phyloP scores from a whole-genome alignment of 2,797 vertebrate genomes.

The Lacerta bilineata region DNA sequence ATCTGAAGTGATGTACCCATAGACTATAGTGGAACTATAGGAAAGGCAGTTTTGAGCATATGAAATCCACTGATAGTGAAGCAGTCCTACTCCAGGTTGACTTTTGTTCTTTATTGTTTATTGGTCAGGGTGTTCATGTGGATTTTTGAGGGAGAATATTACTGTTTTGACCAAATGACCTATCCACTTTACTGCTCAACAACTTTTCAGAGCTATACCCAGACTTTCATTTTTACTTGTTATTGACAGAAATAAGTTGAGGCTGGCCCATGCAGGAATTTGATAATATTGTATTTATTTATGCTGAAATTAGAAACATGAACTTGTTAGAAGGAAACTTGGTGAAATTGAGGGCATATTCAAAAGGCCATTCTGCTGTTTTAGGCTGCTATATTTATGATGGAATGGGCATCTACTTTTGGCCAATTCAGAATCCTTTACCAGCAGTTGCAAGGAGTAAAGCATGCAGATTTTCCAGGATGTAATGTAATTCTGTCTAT shows the following conservation, averaged over 20 bases:
- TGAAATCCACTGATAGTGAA: neutral
- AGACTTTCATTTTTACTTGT: conserved; percentile 3
- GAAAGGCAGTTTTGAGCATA: neutral
- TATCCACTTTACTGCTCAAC: neutral
- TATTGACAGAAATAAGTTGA: conserved; percentile 47
- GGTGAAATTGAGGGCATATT: neutral
- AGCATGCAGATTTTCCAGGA: neutral
- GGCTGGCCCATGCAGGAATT: conserved; percentile 28
- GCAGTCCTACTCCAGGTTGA: neutral
- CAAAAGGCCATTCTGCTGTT: neutral
- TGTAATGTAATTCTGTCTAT: neutral
- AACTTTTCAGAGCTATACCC: neutral
- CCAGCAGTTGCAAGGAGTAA: neutral
- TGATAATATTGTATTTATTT: neutral
- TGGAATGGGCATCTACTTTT: neutral
- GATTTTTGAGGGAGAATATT: neutral
- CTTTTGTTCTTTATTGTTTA: neutral
- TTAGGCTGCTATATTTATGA: neutral
- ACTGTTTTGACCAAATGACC: neutral
- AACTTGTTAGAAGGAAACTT: neutral
- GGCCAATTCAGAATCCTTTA: neutral
- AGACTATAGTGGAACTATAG: neutral
- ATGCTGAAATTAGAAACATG: neutral
- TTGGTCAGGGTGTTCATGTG: neutral
- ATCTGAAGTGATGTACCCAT: neutral